Evolutionary conservation across 2,797 vertebrate genomes (phyloP), one percentile per base, ranked within the genome.

Genomic region (Strix occidentalis): DNA sequence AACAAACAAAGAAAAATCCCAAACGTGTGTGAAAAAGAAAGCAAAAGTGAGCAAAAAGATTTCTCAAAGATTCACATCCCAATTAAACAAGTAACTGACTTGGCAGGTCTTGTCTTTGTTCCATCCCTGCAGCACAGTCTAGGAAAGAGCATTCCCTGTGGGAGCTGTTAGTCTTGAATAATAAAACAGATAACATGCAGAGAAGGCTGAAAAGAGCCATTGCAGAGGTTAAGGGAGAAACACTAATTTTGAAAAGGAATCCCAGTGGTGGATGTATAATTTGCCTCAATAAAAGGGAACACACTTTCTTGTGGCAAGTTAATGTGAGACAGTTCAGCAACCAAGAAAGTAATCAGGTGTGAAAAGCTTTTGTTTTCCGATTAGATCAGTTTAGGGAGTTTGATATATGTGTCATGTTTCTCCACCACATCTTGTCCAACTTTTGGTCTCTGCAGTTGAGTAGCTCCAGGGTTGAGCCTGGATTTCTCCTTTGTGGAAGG

Each of bases 171-270:
- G 82, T 41, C 74, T 78, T 95, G 93, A 98, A 96, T 96, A 95
- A 95, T 93, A 97, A 97, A 98, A 95, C 92, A 97, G 96, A 97
- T 90, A 92, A 96, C 94, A 92, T 45, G 69, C 43, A 77, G 90
- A 96, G 91, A 94, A 87, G 69, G 71, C 76, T 96, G 84, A 90
- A 94, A 96, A 95, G 66, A 93, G 58, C 61, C 56, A 8, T 85
- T 96, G 90, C 81, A 91, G 74, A 95, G 89, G 85, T 86, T 96
- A 90, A 88, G 63, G 39, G 37, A 93, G 68, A 93, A 77, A 69
- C 25, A 57, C 37, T 92, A n/a, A 50, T 89, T 91, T 79, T 96
- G 87, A 93, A 96, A 93, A 65, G 57, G 71, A 91, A 78, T 82
- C 89, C 66, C 69, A 66, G 9, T 46, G 16, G 83, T 93, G 70